A percentile compares a stretch with the other conserved stretches of the same genome.
phyloP scores from a whole-genome alignment of 1,140 invertebrate species.

The Pantala flavescens region DNA sequence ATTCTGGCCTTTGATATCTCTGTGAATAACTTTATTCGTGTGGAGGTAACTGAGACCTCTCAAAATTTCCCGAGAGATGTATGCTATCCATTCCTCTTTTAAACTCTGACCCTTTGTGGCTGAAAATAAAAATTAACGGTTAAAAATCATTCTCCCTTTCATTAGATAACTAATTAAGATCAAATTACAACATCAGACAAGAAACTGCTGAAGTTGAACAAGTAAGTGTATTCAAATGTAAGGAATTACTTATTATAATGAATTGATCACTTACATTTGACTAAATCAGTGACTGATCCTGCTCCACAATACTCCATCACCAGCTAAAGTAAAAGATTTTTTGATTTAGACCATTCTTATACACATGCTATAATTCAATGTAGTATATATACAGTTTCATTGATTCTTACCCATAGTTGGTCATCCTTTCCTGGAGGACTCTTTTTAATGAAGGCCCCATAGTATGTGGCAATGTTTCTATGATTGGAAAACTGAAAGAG shows the following conservation, averaged over 20 bases:
- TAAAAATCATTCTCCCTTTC: too few species aligned
- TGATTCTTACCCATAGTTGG: constrained; percentile 72
- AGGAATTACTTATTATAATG: not conserved
- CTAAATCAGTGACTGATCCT: constrained; percentile 96
- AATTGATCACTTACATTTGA: constrained; percentile 59
- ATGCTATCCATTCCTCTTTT: constrained; percentile 99
- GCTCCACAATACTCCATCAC: constrained; percentile 99
- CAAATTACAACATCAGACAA: not conserved
- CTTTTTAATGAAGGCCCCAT: constrained; percentile 99
- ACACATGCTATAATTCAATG: too few species aligned
- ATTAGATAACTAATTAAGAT: not conserved
- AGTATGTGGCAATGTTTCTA: constrained; percentile 99
- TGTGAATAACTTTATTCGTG: constrained; percentile 97
- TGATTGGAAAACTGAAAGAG: constrained; percentile 86
- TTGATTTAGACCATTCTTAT: too few species aligned
- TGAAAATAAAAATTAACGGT: constrained; percentile 27
- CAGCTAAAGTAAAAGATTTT: constrained; percentile 42
- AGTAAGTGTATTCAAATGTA: too few species aligned
- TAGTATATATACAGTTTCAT: too few species aligned
- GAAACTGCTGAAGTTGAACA: too few species aligned
- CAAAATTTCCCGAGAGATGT: constrained; percentile 95
- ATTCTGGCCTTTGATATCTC: constrained; percentile 99
- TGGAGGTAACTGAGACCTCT: constrained; percentile 95
- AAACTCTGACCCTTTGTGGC: constrained; percentile 93
- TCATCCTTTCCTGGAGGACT: constrained; percentile 97